Evolutionary conservation across 2,113 vertebrate genomes (phyloP), one percentile per base, ranked within the genome.

Genomic region (Acanthisitta chloris): DNA sequence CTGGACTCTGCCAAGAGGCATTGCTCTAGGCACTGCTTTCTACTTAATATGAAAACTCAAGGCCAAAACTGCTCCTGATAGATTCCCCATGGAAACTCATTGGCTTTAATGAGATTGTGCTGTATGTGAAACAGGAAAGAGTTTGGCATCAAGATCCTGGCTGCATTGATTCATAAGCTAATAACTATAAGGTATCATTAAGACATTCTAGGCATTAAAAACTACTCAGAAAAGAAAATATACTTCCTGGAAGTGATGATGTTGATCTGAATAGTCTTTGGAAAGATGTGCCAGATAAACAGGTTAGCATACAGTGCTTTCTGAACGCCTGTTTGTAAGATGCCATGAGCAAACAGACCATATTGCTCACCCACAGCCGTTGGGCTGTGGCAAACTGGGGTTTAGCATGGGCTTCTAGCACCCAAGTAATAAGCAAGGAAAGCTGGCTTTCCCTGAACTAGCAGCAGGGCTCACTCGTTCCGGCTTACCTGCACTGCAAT

Each of bases 1-100:
- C 55, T 3, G 43, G 76, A 88, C 66, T 81, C 64, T 92, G 94
- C 93, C 95, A 96, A 93, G 72, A 86, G 94, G 90, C 80, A 90
- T 66, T 90, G 85, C 64, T 88, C 36, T 90, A 77, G 64, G 82
- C 79, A 55, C 19, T 78, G 59, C 61, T 94, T 92, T 95, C 74
- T 71, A 45, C 51, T 90, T 90, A 86, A 67, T 71, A 86, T 88
- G 76, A 92, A 58, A 62, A 88, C 23, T 74, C 64, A 51, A 83
- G 79, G 79, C 92, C 85, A 95, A 92, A 90, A 62, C 19, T 43
- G 20, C 55, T 88, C 43, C 85, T 55, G 46, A 90, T 74, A 81
- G 80, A 86, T 86, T 95, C 64, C 85, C 72, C 38, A 14, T 49
- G 52, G 87, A 95, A 96, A 80, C 54, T 88, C 65, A 38, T 57